Conservation (phyloP, 2,888 invertebrate genomes). For the Drepana falcataria region DNA sequence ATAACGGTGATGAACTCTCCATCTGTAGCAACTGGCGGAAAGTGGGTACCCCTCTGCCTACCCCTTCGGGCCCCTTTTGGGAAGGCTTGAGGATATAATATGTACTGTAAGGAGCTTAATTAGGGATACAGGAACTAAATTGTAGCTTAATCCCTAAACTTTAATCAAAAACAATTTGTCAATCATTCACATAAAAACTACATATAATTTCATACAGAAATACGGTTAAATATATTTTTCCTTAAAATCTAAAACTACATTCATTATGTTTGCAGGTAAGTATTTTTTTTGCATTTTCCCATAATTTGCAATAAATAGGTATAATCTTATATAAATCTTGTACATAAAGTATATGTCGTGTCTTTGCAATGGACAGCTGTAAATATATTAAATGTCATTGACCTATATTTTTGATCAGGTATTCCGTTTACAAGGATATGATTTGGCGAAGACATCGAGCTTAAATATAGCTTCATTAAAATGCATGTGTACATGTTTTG, state of each 20-base stretch:
- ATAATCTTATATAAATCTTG: conserved; percentile 63
- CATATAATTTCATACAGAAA: conserved; percentile 80
- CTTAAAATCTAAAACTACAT: conserved; percentile 69
- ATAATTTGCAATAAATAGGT: conserved; percentile 63
- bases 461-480: conserved; percentile 1
- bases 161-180: conserved; percentile 75
- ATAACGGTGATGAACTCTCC: too few relatives aligned
- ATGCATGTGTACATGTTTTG: neutral
- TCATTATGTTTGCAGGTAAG: conserved; percentile 60
- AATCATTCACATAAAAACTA: conserved; percentile 77
- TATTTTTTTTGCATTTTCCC: conserved; percentile 72
- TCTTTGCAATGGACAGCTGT: conserved; percentile 39
- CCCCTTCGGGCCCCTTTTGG: too few relatives aligned
- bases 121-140: conserved; percentile 44
- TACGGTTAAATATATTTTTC: conserved; percentile 78
- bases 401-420: conserved; percentile 64
- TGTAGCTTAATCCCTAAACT: conserved; percentile 62
- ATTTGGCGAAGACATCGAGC: conserved; percentile 33
- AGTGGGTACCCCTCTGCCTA: too few relatives aligned
- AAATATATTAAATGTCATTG: conserved; percentile 52
- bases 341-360: conserved; percentile 27
- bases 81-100: neutral
- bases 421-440: conserved; percentile 72
- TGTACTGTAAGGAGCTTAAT: conserved; percentile 7
- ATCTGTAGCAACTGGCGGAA: too few relatives aligned